Evolutionary conservation across 2,888 invertebrate genomes (phyloP).

Genomic region (Agrochola lota): DNA sequence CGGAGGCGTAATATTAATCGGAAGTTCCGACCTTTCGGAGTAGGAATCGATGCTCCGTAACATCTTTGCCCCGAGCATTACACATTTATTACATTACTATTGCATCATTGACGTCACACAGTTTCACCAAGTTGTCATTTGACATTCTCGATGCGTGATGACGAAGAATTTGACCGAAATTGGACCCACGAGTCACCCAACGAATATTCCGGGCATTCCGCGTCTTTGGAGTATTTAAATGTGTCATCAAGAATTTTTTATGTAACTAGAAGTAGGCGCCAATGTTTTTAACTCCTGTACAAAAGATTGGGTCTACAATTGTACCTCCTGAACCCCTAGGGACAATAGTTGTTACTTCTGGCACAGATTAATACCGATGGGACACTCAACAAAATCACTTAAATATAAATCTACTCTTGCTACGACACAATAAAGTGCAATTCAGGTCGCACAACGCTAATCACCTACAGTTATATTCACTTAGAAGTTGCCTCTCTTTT

Average conservation of each 20-base stretch:
- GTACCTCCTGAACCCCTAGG: neutral
- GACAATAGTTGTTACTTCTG: neutral
- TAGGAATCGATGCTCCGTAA: no score
- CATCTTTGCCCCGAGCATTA: neutral
- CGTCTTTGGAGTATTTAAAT: neutral
- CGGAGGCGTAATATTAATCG: no score
- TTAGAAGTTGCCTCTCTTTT: no score
- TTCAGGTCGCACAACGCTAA: no score
- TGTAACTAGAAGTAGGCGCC: neutral
- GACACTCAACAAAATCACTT: no score
- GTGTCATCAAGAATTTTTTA: conserved; percentile 17
- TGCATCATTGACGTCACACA: conserved; percentile 14
- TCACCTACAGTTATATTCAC: no score
- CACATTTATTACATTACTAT: conserved; percentile 18
- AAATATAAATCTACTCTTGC: no score
- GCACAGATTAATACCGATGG: no score
- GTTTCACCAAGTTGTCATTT: conserved; percentile 12
- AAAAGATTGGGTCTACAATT: neutral
- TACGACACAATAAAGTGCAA: no score
- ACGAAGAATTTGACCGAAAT: conserved; percentile 32
- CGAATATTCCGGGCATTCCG: conserved; percentile 26
- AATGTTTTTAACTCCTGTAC: neutral
- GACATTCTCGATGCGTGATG: conserved; percentile 5
- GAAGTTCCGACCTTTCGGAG: no score
- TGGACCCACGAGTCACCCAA: conserved; percentile 28